Evolutionary conservation across 2,797 vertebrate genomes (phyloP).

Genomic region (Typhlichthys eigenmanni): DNA sequence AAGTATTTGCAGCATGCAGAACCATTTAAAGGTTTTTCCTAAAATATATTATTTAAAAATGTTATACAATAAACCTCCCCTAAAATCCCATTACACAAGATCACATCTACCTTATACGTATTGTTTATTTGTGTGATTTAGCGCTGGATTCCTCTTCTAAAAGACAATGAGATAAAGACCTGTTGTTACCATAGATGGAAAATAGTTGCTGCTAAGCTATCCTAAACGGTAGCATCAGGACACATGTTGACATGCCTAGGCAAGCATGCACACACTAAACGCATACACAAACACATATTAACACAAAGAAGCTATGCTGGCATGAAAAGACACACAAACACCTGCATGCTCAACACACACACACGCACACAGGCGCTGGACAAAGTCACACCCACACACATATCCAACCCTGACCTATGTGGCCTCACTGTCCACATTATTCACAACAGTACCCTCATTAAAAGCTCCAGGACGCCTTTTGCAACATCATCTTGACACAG

Average conservation of each 20-base stretch:
- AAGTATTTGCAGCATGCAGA: too few species aligned
- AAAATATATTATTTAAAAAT: constrained; percentile 3
- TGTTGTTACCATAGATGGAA: constrained; percentile 16
- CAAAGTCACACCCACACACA: neutral
- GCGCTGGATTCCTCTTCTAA: constrained; percentile 17
- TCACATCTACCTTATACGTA: constrained; percentile 9
- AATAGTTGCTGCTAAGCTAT: constrained; percentile 12
- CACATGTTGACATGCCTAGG: constrained; percentile 7
- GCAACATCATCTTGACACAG: constrained; percentile 63
- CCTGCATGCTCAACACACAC: constrained; percentile 4
- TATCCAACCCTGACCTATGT: constrained; percentile 21
- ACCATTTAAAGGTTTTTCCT: too few species aligned
- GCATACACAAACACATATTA: neutral
- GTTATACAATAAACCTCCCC: constrained; percentile 29
- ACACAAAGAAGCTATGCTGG: neutral
- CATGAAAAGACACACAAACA: neutral
- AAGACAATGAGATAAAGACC: constrained; percentile 29
- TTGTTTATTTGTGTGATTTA: constrained; percentile 14
- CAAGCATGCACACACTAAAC: neutral
- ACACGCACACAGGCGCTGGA: neutral
- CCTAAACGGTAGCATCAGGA: neutral
- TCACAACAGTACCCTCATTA: constrained; percentile 59
- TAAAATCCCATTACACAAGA: neutral
- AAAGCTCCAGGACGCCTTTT: constrained; percentile 64
- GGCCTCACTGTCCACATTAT: constrained; percentile 52